Conservation (phyloP, 53 echinoderm and acorn worm species). For the Echinarachnius parma region DNA sequence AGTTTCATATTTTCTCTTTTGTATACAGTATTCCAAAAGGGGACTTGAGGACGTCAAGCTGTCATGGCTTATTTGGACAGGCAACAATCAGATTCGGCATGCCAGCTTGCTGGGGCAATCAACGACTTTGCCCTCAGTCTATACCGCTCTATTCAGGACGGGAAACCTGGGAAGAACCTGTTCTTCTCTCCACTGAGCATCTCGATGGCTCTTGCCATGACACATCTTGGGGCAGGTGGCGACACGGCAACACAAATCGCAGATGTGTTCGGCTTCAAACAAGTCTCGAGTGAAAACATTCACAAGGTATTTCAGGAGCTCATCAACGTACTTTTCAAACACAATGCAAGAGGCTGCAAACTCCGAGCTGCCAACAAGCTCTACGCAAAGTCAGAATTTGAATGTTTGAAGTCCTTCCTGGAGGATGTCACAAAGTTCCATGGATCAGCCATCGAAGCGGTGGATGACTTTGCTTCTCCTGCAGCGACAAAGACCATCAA, state of each 20-base stretch:
- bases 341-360: constrained; percentile 34
- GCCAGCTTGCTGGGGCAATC: constrained; percentile 24
- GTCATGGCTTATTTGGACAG: too few species aligned
- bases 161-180: constrained; percentile 1
- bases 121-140: constrained; percentile 10
- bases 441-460: constrained; percentile 15
- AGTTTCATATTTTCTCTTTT: too few species aligned
- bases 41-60: too few species aligned
- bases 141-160: constrained; percentile 4
- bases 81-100: too few species aligned
- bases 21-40: too few species aligned
- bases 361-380: constrained; percentile 65
- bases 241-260: constrained; percentile 71
- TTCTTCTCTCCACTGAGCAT: constrained; percentile 41
- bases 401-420: constrained; percentile 49
- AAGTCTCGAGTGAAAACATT: constrained; percentile 30
- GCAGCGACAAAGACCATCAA: constrained; percentile 49
- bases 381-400: constrained; percentile 55
- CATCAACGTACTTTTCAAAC: constrained; percentile 27
- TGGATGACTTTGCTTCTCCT: constrained; percentile 33
- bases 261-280: constrained; percentile 52
- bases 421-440: constrained; percentile 43
- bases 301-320: constrained; percentile 63
- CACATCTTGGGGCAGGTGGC: constrained; percentile 68
- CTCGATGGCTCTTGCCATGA: constrained; percentile 68